Evolutionary conservation across 2,888 invertebrate genomes (phyloP).

Genomic region (Auanema freiburgensis): DNA sequence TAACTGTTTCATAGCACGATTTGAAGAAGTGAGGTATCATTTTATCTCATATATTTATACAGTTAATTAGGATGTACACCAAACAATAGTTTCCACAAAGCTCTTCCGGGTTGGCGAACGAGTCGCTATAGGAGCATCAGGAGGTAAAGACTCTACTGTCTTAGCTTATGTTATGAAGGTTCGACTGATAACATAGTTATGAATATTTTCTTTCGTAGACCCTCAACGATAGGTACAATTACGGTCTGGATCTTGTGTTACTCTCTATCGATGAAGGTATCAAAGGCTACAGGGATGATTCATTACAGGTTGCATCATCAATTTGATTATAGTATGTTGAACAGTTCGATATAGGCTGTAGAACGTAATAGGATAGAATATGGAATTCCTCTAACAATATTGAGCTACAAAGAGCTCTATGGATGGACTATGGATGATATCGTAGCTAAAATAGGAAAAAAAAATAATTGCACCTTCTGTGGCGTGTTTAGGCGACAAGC

Average conservation of each 20-base stretch:
- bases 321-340: background rate
- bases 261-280: constrained; percentile 97
- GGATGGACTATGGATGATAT: constrained; percentile 99
- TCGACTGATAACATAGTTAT: background rate
- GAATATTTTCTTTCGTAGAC: constrained; percentile 71
- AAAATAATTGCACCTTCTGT: constrained; percentile 83
- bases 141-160: constrained; percentile 84
- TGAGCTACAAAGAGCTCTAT: constrained; percentile 89
- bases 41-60: constrained; percentile 2
- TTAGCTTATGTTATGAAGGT: constrained; percentile 80
- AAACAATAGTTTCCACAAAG: constrained; percentile 52
- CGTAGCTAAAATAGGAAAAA: constrained; percentile 77
- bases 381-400: constrained; percentile 85
- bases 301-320: constrained; percentile 78
- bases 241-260: constrained; percentile 84
- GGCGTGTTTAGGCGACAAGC: constrained; percentile 86
- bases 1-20: constrained; percentile 55
- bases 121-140: constrained; percentile 64
- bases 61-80: constrained; percentile 59
- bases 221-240: constrained; percentile 85
- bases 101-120: constrained; percentile 58
- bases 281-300: constrained; percentile 87
- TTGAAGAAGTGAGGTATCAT: constrained; percentile 52
- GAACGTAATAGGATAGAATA: constrained; percentile 92
- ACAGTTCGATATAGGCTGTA: constrained; percentile 69